These are phyloP conservation scores for Labeo catla DNA, from an alignment of 2,113 vertebrate genomes.

Conservation along the genomic window DNA sequence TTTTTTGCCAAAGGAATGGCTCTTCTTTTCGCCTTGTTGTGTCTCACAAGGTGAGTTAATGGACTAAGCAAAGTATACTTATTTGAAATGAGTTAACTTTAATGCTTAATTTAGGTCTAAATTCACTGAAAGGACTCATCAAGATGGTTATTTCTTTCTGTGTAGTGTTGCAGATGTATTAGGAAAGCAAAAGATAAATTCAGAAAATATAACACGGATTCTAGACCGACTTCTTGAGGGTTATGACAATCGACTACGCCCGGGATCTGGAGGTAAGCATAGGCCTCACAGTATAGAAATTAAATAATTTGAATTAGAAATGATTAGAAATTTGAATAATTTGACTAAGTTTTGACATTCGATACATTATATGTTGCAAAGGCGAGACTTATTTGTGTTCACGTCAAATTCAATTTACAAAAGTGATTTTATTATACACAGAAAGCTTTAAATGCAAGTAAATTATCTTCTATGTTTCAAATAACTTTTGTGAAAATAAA, in stretches of 20 bases:
- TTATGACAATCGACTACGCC: slow-evolving; percentile 90
- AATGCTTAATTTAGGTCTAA: neutral
- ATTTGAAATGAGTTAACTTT: neutral
- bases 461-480: neutral
- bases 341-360: neutral
- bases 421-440: neutral
- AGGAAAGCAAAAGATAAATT: slow-evolving; percentile 75
- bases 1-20: slow-evolving; percentile 26
- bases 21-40: slow-evolving; percentile 21
- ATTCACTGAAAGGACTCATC: neutral
- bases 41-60: slow-evolving; percentile 44
- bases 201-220: slow-evolving; percentile 87
- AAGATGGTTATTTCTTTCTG: slow-evolving; percentile 1
- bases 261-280: slow-evolving; percentile 86
- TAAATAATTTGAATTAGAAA: no score
- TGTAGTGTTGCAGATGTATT: slow-evolving; percentile 72
- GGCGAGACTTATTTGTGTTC: neutral
- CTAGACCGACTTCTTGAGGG: slow-evolving; percentile 89
- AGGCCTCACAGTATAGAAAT: neutral
- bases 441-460: neutral
- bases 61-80: neutral
- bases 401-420: neutral
- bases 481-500: neutral
- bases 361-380: neutral
- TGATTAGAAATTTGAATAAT: no score